Base-by-base conservation (phyloP, 2,113 vertebrate species). In the Heteronetta atricapilla region DNA sequence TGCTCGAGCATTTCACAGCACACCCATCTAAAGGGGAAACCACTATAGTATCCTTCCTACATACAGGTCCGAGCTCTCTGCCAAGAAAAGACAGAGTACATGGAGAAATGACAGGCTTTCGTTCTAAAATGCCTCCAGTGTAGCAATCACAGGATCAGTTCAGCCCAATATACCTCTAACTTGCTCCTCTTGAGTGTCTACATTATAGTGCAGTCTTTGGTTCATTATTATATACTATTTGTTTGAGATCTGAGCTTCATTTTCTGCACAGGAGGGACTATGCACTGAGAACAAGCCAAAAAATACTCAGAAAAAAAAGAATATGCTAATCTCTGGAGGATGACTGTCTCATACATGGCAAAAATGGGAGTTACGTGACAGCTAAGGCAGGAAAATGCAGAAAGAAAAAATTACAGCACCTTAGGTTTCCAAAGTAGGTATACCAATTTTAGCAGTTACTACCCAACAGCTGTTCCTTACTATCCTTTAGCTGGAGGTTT, bases 21-120 rank as follows among this genome's bases (percentile, higher is more conserved):
- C 50, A 67, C 36, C 18, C 25, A 52, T 1, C 0, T 21, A n/a
- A 11, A 60, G 5, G 2, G 4, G 8, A 46, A 46, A 53, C 26
- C 0, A 2, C 26, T 46, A 7, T 22, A 19, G 8, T 6, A 63
- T 0, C 0, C 25, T 62, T 79, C 40, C 38, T 91, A 11, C 20
- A 21, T 29, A 3, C 6, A 56, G 63, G 4, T 13, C 14, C 21
- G 52, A 74, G 25, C 19, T 36, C 80, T 63, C 59, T 81, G 21
- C 40, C 42, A 22, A 53, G n/a, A 60, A 89, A 89, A 92, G 9
- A 2, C 2, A 81, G 36, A 4, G 8, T 66, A 8, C 13, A 38
- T 28, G 15, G 28, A 85, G 63, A 80, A 85, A 70, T 46, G 6
- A 4, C 29, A 67, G 5, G 1, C 0, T 79, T 90, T 82, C 91